Percentiles rank a stretch among this genome's conserved stretches.
Evolutionary conservation across 2,888 invertebrate species (phyloP).

Genomic region (Thysanoteuthis rhombus): DNA sequence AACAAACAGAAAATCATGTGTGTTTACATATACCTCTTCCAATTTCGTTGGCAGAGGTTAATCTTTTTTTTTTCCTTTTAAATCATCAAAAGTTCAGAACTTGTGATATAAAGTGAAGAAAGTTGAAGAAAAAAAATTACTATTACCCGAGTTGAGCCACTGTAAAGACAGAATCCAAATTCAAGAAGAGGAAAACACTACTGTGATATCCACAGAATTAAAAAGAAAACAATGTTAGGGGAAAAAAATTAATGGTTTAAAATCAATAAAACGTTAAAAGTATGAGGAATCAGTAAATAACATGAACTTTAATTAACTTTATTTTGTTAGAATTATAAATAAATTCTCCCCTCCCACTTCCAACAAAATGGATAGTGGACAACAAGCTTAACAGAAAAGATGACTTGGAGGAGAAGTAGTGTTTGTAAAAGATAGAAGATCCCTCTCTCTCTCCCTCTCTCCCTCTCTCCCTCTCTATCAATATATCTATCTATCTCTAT

Average conservation of each 20-base stretch:
- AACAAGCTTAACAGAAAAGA: too few species aligned
- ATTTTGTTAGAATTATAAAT: too few species aligned
- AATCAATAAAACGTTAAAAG: slow-evolving; percentile 12
- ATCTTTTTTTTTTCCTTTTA: neutral
- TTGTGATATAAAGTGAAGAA: neutral
- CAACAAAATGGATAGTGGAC: neutral
- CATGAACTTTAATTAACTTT: neutral
- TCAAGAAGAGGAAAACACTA: neutral
- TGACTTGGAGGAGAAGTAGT: too few species aligned
- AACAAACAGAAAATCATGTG: too few species aligned
- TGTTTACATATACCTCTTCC: too few species aligned
- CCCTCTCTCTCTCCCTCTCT: too few species aligned
- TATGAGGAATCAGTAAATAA: neutral
- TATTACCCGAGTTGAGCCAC: neutral
- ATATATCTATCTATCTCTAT: too few species aligned
- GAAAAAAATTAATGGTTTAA: neutral
- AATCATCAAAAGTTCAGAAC: neutral
- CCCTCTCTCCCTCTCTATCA: too few species aligned
- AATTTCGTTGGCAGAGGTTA: neutral
- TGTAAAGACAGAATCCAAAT: neutral
- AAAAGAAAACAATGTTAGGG: neutral
- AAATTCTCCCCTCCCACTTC: neutral
- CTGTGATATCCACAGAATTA: neutral
- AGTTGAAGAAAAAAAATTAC: neutral
- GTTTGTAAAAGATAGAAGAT: too few species aligned